Conservation (phyloP, 2,888 invertebrate species). For the Balanococcus diminutus region DNA sequence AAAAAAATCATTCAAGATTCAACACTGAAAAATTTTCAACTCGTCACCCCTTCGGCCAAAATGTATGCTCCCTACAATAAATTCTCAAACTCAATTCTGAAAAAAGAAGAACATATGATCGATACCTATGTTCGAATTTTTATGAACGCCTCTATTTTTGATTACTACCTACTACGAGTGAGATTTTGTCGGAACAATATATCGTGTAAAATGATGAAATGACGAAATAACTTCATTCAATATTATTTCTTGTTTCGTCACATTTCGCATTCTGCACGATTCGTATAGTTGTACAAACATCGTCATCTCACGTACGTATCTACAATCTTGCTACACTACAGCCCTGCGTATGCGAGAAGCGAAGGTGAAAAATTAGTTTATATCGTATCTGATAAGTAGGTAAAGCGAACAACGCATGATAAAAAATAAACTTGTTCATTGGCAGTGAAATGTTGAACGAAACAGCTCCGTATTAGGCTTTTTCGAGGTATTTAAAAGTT, state of each 20-base stretch:
- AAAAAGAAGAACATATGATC: background rate
- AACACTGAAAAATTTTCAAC: no score
- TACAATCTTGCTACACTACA: no score
- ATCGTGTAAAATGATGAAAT: background rate
- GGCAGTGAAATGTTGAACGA: constrained; percentile 16
- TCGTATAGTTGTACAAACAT: background rate
- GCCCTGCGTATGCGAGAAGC: no score
- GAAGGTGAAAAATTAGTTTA: constrained; percentile 35
- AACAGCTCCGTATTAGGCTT: constrained; percentile 22
- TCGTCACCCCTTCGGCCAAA: no score
- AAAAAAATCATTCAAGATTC: no score
- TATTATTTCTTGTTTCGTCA: background rate
- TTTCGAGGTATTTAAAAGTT: constrained; percentile 18
- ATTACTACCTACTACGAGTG: background rate
- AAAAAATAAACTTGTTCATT: constrained; percentile 37
- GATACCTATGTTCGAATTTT: background rate
- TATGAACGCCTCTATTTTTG: background rate
- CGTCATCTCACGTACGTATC: constrained; percentile 3
- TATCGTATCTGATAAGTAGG: constrained; percentile 2
- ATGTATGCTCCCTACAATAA: no score
- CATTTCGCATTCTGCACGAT: background rate
- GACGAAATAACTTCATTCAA: background rate
- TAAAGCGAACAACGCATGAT: background rate
- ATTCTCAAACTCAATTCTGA: no score
- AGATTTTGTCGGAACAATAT: background rate